phyloP scores from a whole-genome alignment of 1,140 invertebrate genomes.

The Cherax destructor region DNA sequence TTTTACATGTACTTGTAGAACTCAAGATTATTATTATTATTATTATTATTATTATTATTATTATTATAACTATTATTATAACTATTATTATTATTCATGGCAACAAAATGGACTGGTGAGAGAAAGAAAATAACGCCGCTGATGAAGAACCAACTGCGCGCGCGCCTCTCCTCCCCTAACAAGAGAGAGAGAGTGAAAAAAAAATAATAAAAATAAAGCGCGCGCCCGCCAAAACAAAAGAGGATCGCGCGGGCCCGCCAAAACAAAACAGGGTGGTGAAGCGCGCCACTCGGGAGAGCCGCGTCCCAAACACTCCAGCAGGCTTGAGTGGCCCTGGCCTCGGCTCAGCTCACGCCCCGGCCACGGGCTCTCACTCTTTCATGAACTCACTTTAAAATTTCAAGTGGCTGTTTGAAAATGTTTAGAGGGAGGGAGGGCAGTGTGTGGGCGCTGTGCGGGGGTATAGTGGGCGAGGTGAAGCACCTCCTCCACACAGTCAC shows the following conservation, averaged over 20 bases:
- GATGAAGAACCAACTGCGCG: too few relatives aligned
- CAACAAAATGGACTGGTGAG: too few relatives aligned
- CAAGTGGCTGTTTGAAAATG: conserved; percentile 16
- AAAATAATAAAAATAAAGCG: background rate
- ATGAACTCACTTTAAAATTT: conserved; percentile 16
- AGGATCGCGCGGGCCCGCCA: background rate
- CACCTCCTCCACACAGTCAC: background rate
- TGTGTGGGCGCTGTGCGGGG: background rate
- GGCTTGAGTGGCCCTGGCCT: background rate
- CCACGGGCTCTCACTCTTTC: conserved; percentile 6
- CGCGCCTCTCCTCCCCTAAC: too few relatives aligned
- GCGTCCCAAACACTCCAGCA: conserved; percentile 5
- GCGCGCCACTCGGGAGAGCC: background rate
- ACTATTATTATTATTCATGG: too few relatives aligned
- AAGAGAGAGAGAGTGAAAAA: too few relatives aligned
- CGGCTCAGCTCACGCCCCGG: background rate
- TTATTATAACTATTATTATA: too few relatives aligned
- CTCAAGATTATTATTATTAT: too few relatives aligned
- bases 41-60: too few relatives aligned
- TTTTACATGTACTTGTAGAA: too few relatives aligned
- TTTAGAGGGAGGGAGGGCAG: background rate
- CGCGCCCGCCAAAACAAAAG: background rate
- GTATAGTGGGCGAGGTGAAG: background rate
- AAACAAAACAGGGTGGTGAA: background rate
- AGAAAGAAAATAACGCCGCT: too few relatives aligned